A percentile compares a stretch with the other conserved stretches of the same genome.
Evolutionary conservation across 2,797 vertebrate genomes (phyloP).

Genomic region (Crax fasciolata): DNA sequence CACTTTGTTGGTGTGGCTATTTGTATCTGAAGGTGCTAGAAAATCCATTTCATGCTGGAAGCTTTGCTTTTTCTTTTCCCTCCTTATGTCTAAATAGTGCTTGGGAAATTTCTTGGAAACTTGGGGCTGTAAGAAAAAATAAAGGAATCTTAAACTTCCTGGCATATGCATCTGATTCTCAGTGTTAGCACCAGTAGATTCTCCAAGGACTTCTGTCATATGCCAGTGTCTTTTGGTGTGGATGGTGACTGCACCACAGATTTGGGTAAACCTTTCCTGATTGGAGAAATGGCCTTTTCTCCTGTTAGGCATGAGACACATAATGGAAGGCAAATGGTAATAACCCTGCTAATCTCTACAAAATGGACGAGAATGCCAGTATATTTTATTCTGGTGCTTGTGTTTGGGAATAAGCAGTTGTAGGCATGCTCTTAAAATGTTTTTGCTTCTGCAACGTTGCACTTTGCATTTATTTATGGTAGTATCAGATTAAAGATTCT

Average conservation of each 20-base stretch:
- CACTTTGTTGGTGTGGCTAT: background rate
- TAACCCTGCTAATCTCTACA: background rate
- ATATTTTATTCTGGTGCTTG: background rate
- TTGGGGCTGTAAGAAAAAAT: background rate
- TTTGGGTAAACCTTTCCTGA: background rate
- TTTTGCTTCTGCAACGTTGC: background rate
- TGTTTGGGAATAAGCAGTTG: background rate
- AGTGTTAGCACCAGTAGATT: background rate
- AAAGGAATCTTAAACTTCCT: background rate
- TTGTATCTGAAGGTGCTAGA: background rate
- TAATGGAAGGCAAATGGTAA: slow-evolving; percentile 19
- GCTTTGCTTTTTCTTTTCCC: background rate
- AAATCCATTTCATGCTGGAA: background rate
- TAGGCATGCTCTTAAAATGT: background rate
- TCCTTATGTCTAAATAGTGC: background rate
- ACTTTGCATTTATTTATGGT: background rate
- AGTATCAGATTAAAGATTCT: background rate
- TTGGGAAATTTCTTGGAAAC: background rate
- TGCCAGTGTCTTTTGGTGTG: background rate
- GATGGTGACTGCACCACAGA: background rate
- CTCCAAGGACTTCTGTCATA: background rate
- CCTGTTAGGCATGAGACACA: slow-evolving; percentile 1
- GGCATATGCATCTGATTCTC: accelerated
- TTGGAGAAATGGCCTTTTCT: background rate
- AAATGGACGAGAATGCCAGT: background rate